Base-by-base conservation (phyloP, 2,888 invertebrate species). In the Cerceris rybyensis region DNA sequence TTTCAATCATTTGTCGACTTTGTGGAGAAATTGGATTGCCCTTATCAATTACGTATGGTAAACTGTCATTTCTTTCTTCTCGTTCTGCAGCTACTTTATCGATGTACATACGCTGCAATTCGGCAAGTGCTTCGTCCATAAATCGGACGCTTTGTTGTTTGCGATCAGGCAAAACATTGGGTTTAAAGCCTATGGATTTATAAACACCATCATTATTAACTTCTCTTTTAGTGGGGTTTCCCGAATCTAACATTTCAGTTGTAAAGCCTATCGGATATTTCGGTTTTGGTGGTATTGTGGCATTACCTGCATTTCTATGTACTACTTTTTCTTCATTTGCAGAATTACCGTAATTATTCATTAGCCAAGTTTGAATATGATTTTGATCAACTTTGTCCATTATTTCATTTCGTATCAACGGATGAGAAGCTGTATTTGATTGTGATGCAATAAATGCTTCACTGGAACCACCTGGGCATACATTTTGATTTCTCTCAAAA, bases 1-100 rank as follows among this genome's bases (percentile, higher is more conserved):
- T 88, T 7, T 91, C 89, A 42, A 91, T 90, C 84, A 90, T 85
- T 14, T 91, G 87, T 54, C 76, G 86, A 75, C 88, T 88, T 5
- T 86, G 86, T 42, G 81, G 54, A 16, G 85, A 70, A 65, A 89
- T 70, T 0, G 79, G 65, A 59, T 88, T 85, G 52, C 85, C 88
- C 16, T 88, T 88, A 14, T 70, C 84, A 9, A 77, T 50, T 66
- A 85, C 82, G 16, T 83, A 87, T 6, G 88, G 88, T 66, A 78
- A 63, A 78, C 68, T 70, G 75, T 83, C 65, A 66, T 70, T 66
- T 52, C 60, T 80, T n/a, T 70, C 59, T 42, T 71, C 39, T 57
- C 76, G 60, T 7, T 72, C 65, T 7, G 67, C 74, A 5, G 50
- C 50, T 13, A 69, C 57, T n/a, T 70, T 75, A 57, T 84, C 84